Evolutionary conservation across 1,140 invertebrate species (phyloP), one percentile per base, ranked within the genome.

Genomic region (Lerema accius): DNA sequence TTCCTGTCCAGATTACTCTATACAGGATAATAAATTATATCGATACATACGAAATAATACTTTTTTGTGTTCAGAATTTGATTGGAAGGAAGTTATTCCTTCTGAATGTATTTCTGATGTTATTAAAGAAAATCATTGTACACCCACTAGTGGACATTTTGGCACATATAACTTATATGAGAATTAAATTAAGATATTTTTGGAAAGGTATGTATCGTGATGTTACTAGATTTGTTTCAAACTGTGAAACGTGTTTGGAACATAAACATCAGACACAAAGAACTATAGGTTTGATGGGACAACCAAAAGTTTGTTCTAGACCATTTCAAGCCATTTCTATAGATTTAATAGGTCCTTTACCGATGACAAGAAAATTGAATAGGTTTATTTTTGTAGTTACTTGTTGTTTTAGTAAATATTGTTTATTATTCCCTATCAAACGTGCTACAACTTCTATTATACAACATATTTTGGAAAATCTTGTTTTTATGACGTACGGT

Each of bases 291-390:
- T 50, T 64, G 53, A 85, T 83, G 76, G 62, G 63, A 3, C 37
- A 53, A 40, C 48, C 63, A 7, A n/a, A 60, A 77, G 0, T 40
- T 56, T 15, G 60, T 49, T 37, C 19, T 43, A 19, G 65, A 11
- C 80, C 80, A 4, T 89, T 80, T 74, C 63, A 84, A 35, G 63
- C 42, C 0, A 63, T 85, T 0, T 74, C 77, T 0, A 67, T 77
- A 0, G 89, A 92, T 56, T 35, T 91, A 3, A 78, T 91, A 60
- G 84, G 87, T 16, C 86, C 84, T 0, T 73, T 89, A 13, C 87
- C 88, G 0, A 13, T 68, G 0, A 80, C 72, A 0, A 45, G 35
- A 0, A 62, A 65, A 19, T 75, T 82, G 67, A 71, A 84, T 39
- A 13, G 53, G 40, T 76, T 69, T 71, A 13, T 89, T 0, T 48